Conservation (phyloP, 2,113 vertebrate genomes). For the Rhinolophus ferrumequinum region DNA sequence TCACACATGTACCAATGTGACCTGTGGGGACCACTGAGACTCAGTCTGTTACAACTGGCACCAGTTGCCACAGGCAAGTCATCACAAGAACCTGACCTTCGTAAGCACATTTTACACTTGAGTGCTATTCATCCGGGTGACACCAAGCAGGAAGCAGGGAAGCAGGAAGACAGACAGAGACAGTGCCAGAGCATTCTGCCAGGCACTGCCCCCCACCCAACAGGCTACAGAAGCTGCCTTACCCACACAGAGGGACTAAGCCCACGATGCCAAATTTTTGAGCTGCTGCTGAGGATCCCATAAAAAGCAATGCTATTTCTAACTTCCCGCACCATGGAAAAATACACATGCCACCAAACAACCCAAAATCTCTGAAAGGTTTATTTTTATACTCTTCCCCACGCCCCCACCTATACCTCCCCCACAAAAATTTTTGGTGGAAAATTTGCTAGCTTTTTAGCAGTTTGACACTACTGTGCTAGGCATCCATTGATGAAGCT, state of each 20-base stretch:
- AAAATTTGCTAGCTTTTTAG: constrained; percentile 67
- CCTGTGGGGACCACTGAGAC: constrained; percentile 84
- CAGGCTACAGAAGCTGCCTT: not conserved
- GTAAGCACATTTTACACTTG: constrained; percentile 86
- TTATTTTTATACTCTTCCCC: constrained; percentile 73
- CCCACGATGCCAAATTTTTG: constrained; percentile 16
- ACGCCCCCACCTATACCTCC: constrained; percentile 5
- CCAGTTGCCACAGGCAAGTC: constrained; percentile 83
- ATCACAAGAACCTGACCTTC: constrained; percentile 87
- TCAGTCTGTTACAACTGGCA: constrained; percentile 87
- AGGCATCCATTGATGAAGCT: not conserved
- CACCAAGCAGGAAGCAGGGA: constrained; percentile 70
- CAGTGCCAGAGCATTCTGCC: constrained; percentile 46
- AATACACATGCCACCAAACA: constrained; percentile 49
- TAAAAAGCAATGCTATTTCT: constrained; percentile 77
- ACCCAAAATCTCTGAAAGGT: constrained; percentile 63
- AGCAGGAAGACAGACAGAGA: constrained; percentile 50
- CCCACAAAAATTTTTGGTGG: constrained; percentile 52
- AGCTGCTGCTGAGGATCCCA: constrained; percentile 69
- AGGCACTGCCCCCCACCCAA: not conserved
- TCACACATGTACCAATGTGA: constrained; percentile 82
- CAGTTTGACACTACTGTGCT: constrained; percentile 56
- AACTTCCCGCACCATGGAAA: constrained; percentile 66
- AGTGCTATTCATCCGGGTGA: constrained; percentile 80
- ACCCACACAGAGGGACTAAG: not conserved